phyloP scores from a whole-genome alignment of 2,888 invertebrate genomes.

The Rosalia funebris region DNA sequence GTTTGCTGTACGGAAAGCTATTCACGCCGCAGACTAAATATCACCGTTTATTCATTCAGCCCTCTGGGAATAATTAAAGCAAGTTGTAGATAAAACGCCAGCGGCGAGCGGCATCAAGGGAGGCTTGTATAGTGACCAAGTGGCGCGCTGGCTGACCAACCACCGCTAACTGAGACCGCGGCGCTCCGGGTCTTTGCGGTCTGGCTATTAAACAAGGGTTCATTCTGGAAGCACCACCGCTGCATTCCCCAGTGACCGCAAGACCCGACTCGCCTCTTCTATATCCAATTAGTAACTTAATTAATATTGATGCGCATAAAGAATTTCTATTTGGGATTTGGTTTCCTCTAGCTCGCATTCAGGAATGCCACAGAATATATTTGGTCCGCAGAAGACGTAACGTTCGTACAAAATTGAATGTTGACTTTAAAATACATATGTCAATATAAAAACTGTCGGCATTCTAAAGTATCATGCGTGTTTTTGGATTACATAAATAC shows the following conservation, averaged over 20 bases:
- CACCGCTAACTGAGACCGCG: slow-evolving; percentile 54
- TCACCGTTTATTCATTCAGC: slow-evolving; percentile 31
- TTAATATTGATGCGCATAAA: slow-evolving; percentile 55
- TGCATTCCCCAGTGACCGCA: slow-evolving; percentile 51
- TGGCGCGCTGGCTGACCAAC: slow-evolving; percentile 49
- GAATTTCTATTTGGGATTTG: slow-evolving; percentile 39
- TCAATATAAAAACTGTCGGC: too few relatives aligned
- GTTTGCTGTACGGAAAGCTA: background rate
- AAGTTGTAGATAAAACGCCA: slow-evolving; percentile 27
- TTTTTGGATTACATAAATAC: too few relatives aligned
- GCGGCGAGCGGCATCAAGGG: slow-evolving; percentile 32
- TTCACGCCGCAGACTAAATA: slow-evolving; percentile 25
- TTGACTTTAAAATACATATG: too few relatives aligned
- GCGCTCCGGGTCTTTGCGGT: slow-evolving; percentile 52
- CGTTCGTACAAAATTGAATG: too few relatives aligned
- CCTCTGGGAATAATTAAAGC: slow-evolving; percentile 40
- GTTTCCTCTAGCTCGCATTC: slow-evolving; percentile 23
- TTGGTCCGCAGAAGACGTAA: background rate
- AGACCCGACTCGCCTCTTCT: slow-evolving; percentile 52
- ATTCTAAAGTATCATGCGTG: too few relatives aligned
- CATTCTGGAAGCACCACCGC: slow-evolving; percentile 47
- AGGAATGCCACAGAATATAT: background rate
- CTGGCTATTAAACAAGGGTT: slow-evolving; percentile 56
- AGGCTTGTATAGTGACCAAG: slow-evolving; percentile 48
- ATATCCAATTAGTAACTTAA: slow-evolving; percentile 56